Evolutionary conservation across 2,797 vertebrate species (phyloP), one percentile per base, ranked within the genome.

Genomic region (Denticeps clupeoides): DNA sequence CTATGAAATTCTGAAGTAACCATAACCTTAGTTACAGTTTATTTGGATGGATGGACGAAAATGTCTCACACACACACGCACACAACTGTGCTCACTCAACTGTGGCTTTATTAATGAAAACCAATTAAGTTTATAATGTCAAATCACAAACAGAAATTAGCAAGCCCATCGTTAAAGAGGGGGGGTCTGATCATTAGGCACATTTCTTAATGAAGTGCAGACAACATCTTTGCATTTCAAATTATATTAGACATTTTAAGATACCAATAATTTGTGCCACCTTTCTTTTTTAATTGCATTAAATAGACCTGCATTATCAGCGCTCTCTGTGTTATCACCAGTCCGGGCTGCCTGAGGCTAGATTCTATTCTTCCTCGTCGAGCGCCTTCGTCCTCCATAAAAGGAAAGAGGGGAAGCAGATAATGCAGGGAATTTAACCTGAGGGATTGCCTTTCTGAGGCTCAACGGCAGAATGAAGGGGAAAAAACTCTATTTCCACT

Each of bases 51-150:
- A n/a, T n/a, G n/a, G n/a, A n/a, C n/a, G n/a, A n/a, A n/a, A n/a
- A n/a, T n/a, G n/a, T n/a, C n/a, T n/a, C 54, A 53, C 62, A 25
- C 50, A 47, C 47, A 46, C 68, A 59, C 43, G 31, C 51, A 18
- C 24, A 10, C 32, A 7, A 27, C 57, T 49, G 41, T 29, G 25
- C 19, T 88, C 84, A 85, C 84, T 83, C 82, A 78, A 82, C 75
- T 82, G 71, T 76, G 87, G 81, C 74, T 88, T 90, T 91, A 46
- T 37, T 37, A 94, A 90, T 84, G 73, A 71, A 85, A 87, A 81
- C 84, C 89, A 90, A 95, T 93, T 91, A 93, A 87, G 90, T 93
- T 92, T 91, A 93, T 94, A 93, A 95, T 94, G 92, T 90, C 89
- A 95, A 84, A 86, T 85, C 88, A 84, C 87, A 86, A 80, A 84